A percentile compares a stretch with the other conserved stretches of the same genome.
Conservation (phyloP, 1,140 invertebrate species). For the Zaprionus kolodkinae region DNA sequence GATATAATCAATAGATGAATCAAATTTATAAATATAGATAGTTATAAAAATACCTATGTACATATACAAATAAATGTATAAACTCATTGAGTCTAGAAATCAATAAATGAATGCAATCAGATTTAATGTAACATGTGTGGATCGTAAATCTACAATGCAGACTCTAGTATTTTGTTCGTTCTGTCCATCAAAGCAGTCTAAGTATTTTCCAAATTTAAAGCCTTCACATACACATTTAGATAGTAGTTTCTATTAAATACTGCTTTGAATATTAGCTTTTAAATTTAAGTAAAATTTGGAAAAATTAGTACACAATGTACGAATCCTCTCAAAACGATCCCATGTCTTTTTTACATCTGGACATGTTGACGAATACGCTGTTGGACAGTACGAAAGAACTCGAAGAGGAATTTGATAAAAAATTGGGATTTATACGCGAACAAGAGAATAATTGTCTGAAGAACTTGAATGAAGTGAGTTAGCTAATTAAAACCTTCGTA, state of each 20-base stretch:
- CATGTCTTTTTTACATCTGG: conserved; percentile 48
- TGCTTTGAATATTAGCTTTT: background rate
- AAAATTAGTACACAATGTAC: conserved; percentile 36
- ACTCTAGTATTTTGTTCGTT: background rate
- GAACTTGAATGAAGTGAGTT: conserved; percentile 44
- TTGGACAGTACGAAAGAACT: conserved; percentile 35
- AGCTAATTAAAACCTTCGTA: background rate
- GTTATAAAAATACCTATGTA: background rate
- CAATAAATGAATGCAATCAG: background rate
- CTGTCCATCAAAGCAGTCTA: background rate
- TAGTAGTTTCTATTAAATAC: background rate
- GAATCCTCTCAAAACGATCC: conserved; percentile 17
- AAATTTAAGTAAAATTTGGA: background rate
- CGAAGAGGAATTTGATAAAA: conserved; percentile 40
- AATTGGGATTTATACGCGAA: conserved; percentile 44
- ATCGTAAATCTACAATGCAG: background rate
- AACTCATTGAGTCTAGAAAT: background rate
- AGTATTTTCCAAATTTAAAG: background rate
- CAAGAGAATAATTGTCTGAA: conserved; percentile 41
- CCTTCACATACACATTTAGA: background rate
- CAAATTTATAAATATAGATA: too few species aligned
- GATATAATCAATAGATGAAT: background rate
- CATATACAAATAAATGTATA: too few species aligned
- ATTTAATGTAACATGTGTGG: background rate
- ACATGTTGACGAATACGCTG: conserved; percentile 48